Percentiles rank a stretch among this genome's conserved stretches.
Evolutionary conservation across 2,888 invertebrate genomes (phyloP).

Genomic region (Netelia inedita): DNA sequence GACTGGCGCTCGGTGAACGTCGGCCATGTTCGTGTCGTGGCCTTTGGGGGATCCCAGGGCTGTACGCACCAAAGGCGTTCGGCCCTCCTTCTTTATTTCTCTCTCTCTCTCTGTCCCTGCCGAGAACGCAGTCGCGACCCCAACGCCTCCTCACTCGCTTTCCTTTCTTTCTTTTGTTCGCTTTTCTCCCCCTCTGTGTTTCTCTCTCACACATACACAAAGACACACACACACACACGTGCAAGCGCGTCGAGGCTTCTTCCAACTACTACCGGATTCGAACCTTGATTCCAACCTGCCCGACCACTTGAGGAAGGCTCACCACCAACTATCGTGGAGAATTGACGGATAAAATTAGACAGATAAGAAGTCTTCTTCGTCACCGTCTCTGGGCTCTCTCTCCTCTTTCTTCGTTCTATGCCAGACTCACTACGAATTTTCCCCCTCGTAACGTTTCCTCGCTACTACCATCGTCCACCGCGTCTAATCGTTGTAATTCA

Average conservation of each 20-base stretch:
- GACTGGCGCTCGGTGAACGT: conserved; percentile 73
- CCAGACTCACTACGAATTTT: not conserved
- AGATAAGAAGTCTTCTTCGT: conserved; percentile 11
- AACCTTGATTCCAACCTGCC: conserved; percentile 57
- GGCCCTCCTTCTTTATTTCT: conserved; percentile 53
- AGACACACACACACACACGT: not conserved
- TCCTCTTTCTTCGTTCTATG: no score
- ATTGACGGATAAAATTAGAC: not conserved
- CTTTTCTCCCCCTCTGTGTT: conserved; percentile 13
- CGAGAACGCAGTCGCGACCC: conserved; percentile 47
- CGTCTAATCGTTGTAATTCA: conserved; percentile 3
- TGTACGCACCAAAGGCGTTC: conserved; percentile 70
- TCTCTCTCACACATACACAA: not conserved
- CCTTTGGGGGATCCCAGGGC: conserved; percentile 76
- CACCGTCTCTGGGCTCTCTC: conserved; percentile 17
- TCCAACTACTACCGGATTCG: conserved; percentile 47
- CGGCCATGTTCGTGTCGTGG: conserved; percentile 73
- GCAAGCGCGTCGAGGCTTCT: conserved; percentile 16
- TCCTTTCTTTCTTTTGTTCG: conserved; percentile 43
- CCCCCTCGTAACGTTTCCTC: not conserved
- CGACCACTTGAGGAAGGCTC: conserved; percentile 53
- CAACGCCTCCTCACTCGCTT: conserved; percentile 54
- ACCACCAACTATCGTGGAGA: conserved; percentile 29
- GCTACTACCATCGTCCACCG: no score
- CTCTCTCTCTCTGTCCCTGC: conserved; percentile 45